phyloP scores from a whole-genome alignment of 2,797 vertebrate species.

The Hydrophis major region DNA sequence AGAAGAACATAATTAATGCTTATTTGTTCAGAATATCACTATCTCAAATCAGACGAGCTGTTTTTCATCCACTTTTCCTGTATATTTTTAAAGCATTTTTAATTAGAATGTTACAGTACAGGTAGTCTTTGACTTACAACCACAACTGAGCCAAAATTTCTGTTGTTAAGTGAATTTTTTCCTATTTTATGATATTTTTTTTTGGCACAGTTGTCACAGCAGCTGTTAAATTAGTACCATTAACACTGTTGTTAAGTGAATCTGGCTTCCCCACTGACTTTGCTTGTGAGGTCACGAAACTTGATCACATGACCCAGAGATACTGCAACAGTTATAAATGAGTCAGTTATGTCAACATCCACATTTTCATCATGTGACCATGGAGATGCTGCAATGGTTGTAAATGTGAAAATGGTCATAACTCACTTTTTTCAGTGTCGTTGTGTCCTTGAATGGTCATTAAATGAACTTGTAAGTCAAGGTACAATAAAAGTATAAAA shows the following conservation, averaged over 20 bases:
- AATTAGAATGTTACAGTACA: no score
- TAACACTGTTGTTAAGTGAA: neutral
- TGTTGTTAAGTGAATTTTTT: no score
- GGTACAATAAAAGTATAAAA: neutral
- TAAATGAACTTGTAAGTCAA: neutral
- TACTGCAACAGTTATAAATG: neutral
- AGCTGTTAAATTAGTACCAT: neutral
- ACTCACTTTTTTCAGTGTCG: neutral
- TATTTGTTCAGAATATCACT: no score
- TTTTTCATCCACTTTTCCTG: no score
- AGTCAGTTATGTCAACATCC: neutral
- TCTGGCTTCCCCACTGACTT: neutral
- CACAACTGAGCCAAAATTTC: no score
- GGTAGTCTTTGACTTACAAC: no score
- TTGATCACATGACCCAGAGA: neutral
- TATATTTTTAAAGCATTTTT: no score
- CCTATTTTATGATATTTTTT: neutral
- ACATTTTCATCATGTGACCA: neutral
- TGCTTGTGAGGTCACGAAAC: neutral
- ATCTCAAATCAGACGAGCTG: no score
- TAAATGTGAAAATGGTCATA: neutral
- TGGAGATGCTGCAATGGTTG: neutral
- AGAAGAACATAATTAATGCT: no score
- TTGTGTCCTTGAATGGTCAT: neutral
- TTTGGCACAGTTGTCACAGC: neutral